These are phyloP conservation scores for Chymomyza fuscimana DNA, from an alignment of 2,888 invertebrate genomes.

Conservation along the genomic window DNA sequence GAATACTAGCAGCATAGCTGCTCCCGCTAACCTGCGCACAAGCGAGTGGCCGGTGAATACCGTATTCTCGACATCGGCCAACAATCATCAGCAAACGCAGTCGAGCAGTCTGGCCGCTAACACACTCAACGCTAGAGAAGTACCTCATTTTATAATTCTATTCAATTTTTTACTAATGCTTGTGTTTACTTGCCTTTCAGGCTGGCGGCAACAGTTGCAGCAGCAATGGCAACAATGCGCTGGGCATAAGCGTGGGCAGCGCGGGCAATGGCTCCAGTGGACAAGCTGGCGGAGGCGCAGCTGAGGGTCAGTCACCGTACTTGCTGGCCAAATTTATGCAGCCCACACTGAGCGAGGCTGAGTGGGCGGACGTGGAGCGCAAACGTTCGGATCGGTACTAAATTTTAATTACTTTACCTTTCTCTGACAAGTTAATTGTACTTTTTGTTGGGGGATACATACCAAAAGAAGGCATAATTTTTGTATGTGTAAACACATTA, in stretches of 20 bases:
- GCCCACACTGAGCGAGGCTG: slow-evolving; percentile 81
- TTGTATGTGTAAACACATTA: neutral
- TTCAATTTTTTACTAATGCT: slow-evolving; percentile 16
- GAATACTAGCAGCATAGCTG: slow-evolving; percentile 58
- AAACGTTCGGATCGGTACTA: slow-evolving; percentile 82
- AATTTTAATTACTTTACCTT: neutral
- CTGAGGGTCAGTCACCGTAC: slow-evolving; percentile 74
- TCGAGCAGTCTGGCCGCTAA: slow-evolving; percentile 76
- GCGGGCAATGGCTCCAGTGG: slow-evolving; percentile 52
- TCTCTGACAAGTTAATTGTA: neutral
- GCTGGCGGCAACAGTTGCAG: slow-evolving; percentile 65
- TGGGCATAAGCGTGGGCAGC: slow-evolving; percentile 70
- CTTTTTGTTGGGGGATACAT: neutral
- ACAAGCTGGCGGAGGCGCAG: slow-evolving; percentile 50
- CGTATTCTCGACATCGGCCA: slow-evolving; percentile 69
- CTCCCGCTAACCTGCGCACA: slow-evolving; percentile 70
- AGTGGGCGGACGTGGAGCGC: slow-evolving; percentile 81
- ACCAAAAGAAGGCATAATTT: neutral
- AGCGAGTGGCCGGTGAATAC: slow-evolving; percentile 78
- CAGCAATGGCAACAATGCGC: slow-evolving; percentile 65
- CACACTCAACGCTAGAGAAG: slow-evolving; percentile 78
- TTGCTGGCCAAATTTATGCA: slow-evolving; percentile 81
- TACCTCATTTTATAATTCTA: slow-evolving; percentile 37
- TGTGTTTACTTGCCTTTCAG: slow-evolving; percentile 42
- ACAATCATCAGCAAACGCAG: slow-evolving; percentile 77